Conservation (phyloP, 2,113 vertebrate genomes). For the rabbit (Oryctolagus cuniculus) region mOryCun1.1 NC_091453.1:10204501-10205000, state of each 20-base stretch:
- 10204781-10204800: constrained; percentile 40
- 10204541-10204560: too few species aligned
- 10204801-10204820: neutral
- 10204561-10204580: too few species aligned
- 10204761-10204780: neutral
- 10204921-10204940: neutral
- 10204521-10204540: too few species aligned
- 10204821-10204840: neutral
- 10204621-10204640: too few species aligned
- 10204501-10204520: too few species aligned
- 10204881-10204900: neutral
- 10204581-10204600: too few species aligned
- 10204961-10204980: constrained; percentile 46
- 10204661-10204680: too few species aligned
- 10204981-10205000: neutral
- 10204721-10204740: too few species aligned
- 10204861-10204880: constrained; percentile 1
- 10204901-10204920: neutral
- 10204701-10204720: too few species aligned
- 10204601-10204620: too few species aligned
- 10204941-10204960: constrained; percentile 45
- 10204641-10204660: too few species aligned
- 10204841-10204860: neutral
- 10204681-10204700: too few species aligned
- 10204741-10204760: neutral